Conservation (phyloP, 2,888 invertebrate genomes). For the Chalcosyrphus nemorum region DNA sequence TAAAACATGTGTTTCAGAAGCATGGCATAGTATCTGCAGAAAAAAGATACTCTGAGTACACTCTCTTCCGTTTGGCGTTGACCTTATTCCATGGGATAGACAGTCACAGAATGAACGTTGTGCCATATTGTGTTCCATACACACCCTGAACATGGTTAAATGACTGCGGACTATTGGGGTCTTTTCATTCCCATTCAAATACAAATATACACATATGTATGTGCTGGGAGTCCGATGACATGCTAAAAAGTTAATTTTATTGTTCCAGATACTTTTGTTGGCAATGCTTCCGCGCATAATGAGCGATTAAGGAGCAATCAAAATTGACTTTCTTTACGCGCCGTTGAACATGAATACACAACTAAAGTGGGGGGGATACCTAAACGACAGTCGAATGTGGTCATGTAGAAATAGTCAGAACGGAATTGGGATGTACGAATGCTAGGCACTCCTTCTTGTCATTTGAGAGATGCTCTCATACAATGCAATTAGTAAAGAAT, state of each 20-base stretch:
- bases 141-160: constrained; percentile 41
- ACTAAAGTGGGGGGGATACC: not conserved
- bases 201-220: not conserved
- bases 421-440: constrained; percentile 33
- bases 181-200: constrained; percentile 18
- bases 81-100: constrained; percentile 50
- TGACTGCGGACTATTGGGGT: constrained; percentile 9
- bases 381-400: not conserved
- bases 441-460: constrained; percentile 33
- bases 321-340: constrained; percentile 63
- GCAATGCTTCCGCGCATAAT: constrained; percentile 55
- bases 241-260: constrained; percentile 44
- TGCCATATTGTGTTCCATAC: constrained; percentile 15
- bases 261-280: constrained; percentile 50
- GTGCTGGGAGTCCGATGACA: not conserved
- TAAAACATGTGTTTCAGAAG: constrained; percentile 67
- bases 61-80: constrained; percentile 49
- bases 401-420: not conserved
- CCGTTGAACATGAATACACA: constrained; percentile 25
- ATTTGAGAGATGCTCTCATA: not conserved
- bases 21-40: constrained; percentile 7
- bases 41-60: not conserved
- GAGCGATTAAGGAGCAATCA: constrained; percentile 64
- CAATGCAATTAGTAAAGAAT: not conserved
- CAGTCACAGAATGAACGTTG: not conserved